Percentiles rank a stretch among this genome's conserved stretches.
These are phyloP conservation scores for Calypte anna DNA, from an alignment of 2,113 vertebrate genomes.

Conservation along the genomic window DNA sequence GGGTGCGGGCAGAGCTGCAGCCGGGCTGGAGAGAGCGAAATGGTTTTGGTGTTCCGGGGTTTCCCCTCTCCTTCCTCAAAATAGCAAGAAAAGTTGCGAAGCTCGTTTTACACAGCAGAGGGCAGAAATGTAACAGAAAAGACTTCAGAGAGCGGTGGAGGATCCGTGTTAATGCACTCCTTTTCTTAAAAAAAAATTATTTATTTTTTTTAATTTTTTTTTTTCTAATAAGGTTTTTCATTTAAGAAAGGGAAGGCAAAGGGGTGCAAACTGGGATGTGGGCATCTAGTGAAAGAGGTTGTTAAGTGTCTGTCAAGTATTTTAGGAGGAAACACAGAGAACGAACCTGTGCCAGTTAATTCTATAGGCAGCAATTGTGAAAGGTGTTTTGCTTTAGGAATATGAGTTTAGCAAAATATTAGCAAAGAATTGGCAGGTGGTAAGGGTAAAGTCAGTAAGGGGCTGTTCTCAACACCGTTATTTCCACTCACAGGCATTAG, in stretches of 20 bases:
- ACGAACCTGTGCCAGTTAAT: background rate
- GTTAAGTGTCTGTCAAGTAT: background rate
- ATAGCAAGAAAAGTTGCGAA: background rate
- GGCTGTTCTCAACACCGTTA: background rate
- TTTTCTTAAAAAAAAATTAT: no score
- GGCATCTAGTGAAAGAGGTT: background rate
- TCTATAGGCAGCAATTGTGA: background rate
- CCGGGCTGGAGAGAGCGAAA: no score
- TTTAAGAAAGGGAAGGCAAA: background rate
- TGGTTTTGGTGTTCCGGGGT: no score
- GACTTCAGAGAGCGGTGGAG: background rate
- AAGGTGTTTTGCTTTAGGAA: background rate
- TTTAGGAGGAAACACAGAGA: no score
- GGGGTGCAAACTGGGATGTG: rapidly evolving
- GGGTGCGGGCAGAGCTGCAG: background rate
- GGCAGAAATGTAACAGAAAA: conserved; percentile 61
- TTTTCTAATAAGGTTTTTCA: no score
- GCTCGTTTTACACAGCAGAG: conserved; percentile 19
- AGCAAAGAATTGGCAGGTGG: background rate
- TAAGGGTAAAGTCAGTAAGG: background rate
- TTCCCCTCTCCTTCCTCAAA: background rate
- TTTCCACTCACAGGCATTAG: background rate
- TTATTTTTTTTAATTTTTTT: no score
- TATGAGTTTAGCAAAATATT: background rate
- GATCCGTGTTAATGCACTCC: no score